These are phyloP conservation scores for Actinia equina DNA, from an alignment of 64 coral and sea anemone genomes.

Conservation along the genomic window DNA sequence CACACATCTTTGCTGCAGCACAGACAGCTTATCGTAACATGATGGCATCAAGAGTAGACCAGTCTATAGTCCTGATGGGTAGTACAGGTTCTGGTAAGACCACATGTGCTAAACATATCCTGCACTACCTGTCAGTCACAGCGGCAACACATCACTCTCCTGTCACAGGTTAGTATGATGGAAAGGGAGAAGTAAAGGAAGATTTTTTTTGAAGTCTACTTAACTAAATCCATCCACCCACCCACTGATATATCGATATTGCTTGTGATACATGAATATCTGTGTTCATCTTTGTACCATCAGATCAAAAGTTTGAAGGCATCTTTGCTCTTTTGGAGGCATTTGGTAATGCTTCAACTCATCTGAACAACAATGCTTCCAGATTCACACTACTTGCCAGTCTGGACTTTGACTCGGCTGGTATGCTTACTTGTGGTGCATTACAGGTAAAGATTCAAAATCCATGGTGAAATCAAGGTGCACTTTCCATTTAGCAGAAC, in stretches of 20 bases:
- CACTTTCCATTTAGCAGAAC: too few species aligned
- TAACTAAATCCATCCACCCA: too few species aligned
- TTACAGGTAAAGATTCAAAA: constrained; percentile 59
- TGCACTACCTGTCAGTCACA: constrained; percentile 83
- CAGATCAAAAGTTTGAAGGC: constrained; percentile 89
- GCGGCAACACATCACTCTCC: constrained; percentile 77
- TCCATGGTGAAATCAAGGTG: too few species aligned
- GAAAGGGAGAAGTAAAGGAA: background rate
- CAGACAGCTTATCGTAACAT: constrained; percentile 97
- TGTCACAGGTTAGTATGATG: constrained; percentile 60
- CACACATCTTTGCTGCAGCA: constrained; percentile 90
- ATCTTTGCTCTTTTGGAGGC: constrained; percentile 82
- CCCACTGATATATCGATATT: background rate
- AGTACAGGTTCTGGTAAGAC: constrained; percentile 94
- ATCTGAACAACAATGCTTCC: constrained; percentile 79
- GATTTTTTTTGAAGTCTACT: too few species aligned
- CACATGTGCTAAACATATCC: constrained; percentile 59
- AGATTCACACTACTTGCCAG: constrained; percentile 82
- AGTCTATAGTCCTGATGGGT: constrained; percentile 90
- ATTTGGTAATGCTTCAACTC: constrained; percentile 89
- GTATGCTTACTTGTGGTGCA: constrained; percentile 70
- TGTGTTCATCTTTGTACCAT: background rate
- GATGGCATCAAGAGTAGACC: constrained; percentile 88
- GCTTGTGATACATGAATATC: background rate
- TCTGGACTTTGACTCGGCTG: constrained; percentile 89